phyloP scores from a whole-genome alignment of 2,797 vertebrate genomes.

The Hoplostethus mediterraneus region DNA sequence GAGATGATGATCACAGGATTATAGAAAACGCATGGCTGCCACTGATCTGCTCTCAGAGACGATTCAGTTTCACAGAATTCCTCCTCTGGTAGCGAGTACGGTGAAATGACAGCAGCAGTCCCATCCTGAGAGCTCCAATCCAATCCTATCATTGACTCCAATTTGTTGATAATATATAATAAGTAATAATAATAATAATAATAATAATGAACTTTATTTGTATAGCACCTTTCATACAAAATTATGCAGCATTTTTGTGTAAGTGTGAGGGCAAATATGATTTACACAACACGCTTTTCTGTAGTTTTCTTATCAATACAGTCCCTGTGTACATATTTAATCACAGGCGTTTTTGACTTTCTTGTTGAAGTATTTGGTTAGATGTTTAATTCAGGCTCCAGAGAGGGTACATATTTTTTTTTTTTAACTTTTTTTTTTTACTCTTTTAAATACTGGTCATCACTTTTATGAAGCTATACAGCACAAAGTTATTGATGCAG shows the following conservation, averaged over 20 bases:
- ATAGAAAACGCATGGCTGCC: neutral
- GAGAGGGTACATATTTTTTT: constrained; percentile 12
- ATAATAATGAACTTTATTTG: too few relatives aligned
- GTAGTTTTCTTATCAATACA: constrained; percentile 47
- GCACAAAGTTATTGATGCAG: too few relatives aligned
- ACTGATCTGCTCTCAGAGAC: neutral
- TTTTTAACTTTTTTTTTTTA: constrained; percentile 10
- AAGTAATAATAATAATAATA: too few relatives aligned
- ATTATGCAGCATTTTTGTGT: too few relatives aligned
- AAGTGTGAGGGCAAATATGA: neutral
- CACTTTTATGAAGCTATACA: constrained; percentile 6
- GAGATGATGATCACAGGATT: neutral
- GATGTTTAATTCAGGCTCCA: constrained; percentile 43
- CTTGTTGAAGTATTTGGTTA: constrained; percentile 30
- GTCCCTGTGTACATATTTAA: constrained; percentile 43
- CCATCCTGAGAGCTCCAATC: neutral
- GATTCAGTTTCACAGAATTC: neutral
- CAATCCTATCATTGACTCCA: too few relatives aligned
- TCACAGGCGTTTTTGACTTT: constrained; percentile 29
- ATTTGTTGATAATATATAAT: too few relatives aligned
- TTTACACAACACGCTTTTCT: neutral
- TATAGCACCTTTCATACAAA: too few relatives aligned
- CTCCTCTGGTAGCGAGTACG: constrained; percentile 1
- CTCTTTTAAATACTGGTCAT: neutral
- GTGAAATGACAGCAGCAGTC: neutral